Evolutionary conservation across 2,113 vertebrate species (phyloP), one percentile per base, ranked within the genome.

Genomic region (Odontesthes bonariensis): DNA sequence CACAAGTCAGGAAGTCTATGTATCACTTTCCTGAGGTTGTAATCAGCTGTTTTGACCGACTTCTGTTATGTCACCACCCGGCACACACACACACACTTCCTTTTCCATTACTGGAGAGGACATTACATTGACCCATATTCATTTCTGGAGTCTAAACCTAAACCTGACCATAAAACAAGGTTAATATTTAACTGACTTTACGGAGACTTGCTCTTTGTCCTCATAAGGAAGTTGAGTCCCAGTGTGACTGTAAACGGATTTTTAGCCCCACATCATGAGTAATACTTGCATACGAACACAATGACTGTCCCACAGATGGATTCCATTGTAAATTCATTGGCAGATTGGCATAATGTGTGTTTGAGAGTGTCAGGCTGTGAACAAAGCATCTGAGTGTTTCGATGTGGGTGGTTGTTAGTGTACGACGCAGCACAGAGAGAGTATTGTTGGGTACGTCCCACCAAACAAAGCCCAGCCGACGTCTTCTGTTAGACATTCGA

Each of bases 271-370:
- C 4, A 7, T 16, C 4, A 7, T 16, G 9, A 33, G 46, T 19
- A 49, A 35, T n/a, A 58, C 32, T 12, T 40, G 33, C 47, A 22
- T 14, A 42, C 66, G 44, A 47, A 61, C 56, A 22, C 58, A 64
- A 3, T 27, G 33, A 69, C 19, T 23, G 69, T 55, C 33, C 40
- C 53, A 74, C 76, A 74, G 61, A 79, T 61, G 73, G 76, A 73
- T 57, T 73, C 75, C 78, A 78, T 85, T 90, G 86, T 90, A 76
- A 13, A 89, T 86, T 83, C 78, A 87, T 74, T 42, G 63, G 72
- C 46, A 53, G 80, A 73, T n/a, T 64, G 73, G 72, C 20, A 60
- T 79, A 77, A 65, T 73, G 83, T 77, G 75, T 75, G 77, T 85
- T 75, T 79, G 76, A 80, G 79, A 77, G 88, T 77, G 78, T 79